Base-by-base conservation (phyloP, 1,140 invertebrate species). In the Microplitis demolitor region DNA sequence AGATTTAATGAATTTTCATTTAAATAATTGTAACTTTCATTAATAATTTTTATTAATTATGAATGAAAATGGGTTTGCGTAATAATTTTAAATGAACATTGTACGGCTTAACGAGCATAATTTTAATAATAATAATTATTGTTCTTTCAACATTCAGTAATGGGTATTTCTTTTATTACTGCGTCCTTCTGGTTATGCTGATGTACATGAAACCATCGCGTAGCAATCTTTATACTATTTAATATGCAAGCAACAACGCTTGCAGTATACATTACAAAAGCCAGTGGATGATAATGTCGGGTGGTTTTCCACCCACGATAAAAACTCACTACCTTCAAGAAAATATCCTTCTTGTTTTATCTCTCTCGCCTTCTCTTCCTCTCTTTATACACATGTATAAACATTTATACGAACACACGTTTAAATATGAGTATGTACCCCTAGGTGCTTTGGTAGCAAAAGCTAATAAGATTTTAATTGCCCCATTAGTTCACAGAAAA, bases 191-290 rank as follows among this genome's bases (percentile, higher is more conserved):
- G 45, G 16, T 72, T 62, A 71, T 66, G 64, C 64, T 64, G 69
- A 71, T 71, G 61, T 66, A 72, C 64, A 34, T 69, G 64, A 75
- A 75, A 58, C 66, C 58, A 72, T 72, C 62, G 61, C 31, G 71
- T 11, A 11, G 39, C 39, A 45, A 68, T 60, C 70, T 72, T 72
- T 75, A 45, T 66, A 75, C 74, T 58, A 72, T 75, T 75, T 75
- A 75, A 75, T 75, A 75, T 75, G 74, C 74, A 61, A 16, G 14
- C 9, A 39, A 66, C 53, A 66, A 61, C 45, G 74, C 37, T 71
- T 61, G 50, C 51, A 45, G 58, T 69, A 69, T 71, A 64, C 69
- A 53, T 75, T 72, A 71, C 60, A 72, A 72, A 72, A 68, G 56
- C 61, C 39, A 64, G 33, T 58, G 71, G 61, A 75, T 60, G 63